Percentiles rank a stretch among this genome's conserved stretches.
These are phyloP conservation scores for Leptonema lineaticorne DNA, from an alignment of 1,140 invertebrate genomes.

Conservation along the genomic window DNA sequence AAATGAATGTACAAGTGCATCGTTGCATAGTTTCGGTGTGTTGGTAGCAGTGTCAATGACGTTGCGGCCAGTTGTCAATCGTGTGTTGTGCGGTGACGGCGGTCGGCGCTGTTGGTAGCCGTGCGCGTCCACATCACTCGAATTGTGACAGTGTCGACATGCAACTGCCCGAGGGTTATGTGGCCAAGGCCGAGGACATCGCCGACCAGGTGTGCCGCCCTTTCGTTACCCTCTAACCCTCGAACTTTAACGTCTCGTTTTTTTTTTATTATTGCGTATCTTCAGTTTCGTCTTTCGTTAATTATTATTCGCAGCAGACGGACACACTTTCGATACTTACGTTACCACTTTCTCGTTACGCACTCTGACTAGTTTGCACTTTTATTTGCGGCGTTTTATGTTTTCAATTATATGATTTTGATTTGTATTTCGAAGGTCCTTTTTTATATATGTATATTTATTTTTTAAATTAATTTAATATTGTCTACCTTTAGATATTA, in stretches of 20 bases:
- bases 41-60: background rate
- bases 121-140: background rate
- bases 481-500: too few relatives aligned
- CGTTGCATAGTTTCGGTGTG: too few relatives aligned
- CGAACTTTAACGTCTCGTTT: background rate
- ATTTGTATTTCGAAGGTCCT: too few relatives aligned
- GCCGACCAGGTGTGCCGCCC: constrained; percentile 82
- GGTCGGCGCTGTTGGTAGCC: background rate
- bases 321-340: background rate
- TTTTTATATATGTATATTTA: too few relatives aligned
- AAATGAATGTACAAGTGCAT: too few relatives aligned
- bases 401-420: too few relatives aligned
- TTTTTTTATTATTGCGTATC: background rate
- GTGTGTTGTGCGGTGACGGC: background rate
- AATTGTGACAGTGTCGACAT: constrained; percentile 54
- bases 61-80: constrained; percentile 10
- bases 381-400: too few relatives aligned
- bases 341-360: too few relatives aligned
- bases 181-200: constrained; percentile 89
- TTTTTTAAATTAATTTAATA: too few relatives aligned
- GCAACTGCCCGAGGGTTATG: constrained; percentile 83
- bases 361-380: too few relatives aligned
- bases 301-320: background rate
- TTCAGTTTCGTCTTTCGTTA: too few relatives aligned
- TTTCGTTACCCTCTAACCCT: constrained; percentile 23